Conservation (phyloP, 2,797 vertebrate genomes). For the Pseudochirops corinnae region DNA sequence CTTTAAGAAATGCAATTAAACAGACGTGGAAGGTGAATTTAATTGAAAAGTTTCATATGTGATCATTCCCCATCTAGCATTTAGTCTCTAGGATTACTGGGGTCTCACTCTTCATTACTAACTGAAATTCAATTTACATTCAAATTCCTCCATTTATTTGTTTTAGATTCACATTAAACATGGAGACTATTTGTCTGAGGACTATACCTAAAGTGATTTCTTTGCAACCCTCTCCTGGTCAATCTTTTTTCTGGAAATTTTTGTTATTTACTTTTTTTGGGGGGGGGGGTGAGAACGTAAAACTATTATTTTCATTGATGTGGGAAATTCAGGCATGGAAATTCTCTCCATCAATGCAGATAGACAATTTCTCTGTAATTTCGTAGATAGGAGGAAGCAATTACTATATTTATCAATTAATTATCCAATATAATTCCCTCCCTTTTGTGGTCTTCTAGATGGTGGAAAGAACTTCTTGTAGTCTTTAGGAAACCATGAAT, state of each 20-base stretch:
- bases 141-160: conserved; percentile 48
- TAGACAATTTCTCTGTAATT: background rate
- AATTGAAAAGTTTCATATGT: conserved; percentile 18
- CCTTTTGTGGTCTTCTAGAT: background rate
- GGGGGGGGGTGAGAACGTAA: background rate
- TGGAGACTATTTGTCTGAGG: background rate
- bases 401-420: background rate
- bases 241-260: conserved; percentile 19
- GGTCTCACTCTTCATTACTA: conserved; percentile 34
- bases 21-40: conserved; percentile 52
- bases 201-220: conserved; percentile 14
- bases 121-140: conserved; percentile 46
- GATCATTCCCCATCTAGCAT: conserved; percentile 21
- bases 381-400: background rate
- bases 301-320: background rate
- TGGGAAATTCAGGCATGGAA: background rate
- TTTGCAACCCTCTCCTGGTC: conserved; percentile 7
- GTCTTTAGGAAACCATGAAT: background rate
- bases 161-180: background rate
- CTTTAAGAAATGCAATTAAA: conserved; percentile 35
- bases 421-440: background rate
- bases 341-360: background rate
- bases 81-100: conserved; percentile 37
- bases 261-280: background rate
- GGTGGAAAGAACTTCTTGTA: background rate